A percentile compares a stretch with the other conserved stretches of the same genome.
These are phyloP conservation scores for Diadegma fenestrale DNA, from an alignment of 2,888 invertebrate species.

Conservation along the genomic window DNA sequence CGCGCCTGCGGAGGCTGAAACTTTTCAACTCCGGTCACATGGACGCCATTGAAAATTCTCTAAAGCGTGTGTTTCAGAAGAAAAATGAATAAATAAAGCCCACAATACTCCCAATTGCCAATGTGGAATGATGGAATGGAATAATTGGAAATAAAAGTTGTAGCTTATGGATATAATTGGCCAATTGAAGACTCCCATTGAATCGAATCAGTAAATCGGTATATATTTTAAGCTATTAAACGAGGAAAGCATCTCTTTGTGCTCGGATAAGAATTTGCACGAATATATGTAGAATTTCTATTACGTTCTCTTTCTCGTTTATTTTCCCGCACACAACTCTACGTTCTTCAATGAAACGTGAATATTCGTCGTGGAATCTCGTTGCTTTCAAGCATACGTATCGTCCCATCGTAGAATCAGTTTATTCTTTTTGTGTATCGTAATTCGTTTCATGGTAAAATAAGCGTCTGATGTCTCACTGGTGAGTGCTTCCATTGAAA, in stretches of 20 bases:
- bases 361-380: neutral
- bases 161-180: slow-evolving; percentile 40
- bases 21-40: no score
- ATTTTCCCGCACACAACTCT: neutral
- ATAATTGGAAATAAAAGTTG: neutral
- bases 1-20: no score
- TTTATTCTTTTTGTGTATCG: slow-evolving; percentile 4
- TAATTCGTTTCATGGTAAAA: slow-evolving; percentile 7
- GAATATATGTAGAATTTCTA: neutral
- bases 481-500: neutral
- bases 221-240: slow-evolving; percentile 22
- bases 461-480: neutral
- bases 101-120: neutral
- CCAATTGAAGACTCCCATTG: slow-evolving; percentile 33
- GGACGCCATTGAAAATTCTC: no score
- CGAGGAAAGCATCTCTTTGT: slow-evolving; percentile 33
- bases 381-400: neutral
- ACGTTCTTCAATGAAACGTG: neutral
- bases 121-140: neutral
- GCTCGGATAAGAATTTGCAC: slow-evolving; percentile 9
- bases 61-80: no score
- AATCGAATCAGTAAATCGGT: slow-evolving; percentile 3
- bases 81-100: no score
- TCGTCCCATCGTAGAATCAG: neutral
- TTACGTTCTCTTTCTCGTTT: neutral